Conservation (phyloP, 2,888 invertebrate species). For the Dastarcus helophoroides region DNA sequence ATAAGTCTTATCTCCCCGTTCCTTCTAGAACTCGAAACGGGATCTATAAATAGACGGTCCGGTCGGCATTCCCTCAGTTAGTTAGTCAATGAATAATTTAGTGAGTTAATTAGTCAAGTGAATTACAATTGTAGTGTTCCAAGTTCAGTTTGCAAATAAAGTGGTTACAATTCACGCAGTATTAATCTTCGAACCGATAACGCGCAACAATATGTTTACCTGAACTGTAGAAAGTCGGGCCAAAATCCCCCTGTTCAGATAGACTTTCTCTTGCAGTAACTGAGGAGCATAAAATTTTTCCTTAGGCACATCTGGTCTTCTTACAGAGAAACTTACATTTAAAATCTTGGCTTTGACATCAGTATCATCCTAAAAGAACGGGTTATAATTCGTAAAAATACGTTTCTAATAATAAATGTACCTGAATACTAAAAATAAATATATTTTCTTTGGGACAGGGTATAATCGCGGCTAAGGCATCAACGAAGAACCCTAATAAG, state of each 20-base stretch:
- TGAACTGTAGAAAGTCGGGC: constrained; percentile 81
- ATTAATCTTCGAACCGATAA: too few relatives aligned
- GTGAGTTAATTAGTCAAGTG: too few relatives aligned
- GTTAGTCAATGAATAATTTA: too few relatives aligned
- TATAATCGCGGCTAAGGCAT: constrained; percentile 83
- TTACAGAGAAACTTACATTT: constrained; percentile 89
- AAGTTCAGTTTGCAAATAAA: too few relatives aligned
- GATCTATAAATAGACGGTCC: too few relatives aligned
- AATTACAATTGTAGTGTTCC: too few relatives aligned
- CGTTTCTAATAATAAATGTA: constrained; percentile 2
- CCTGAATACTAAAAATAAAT: constrained; percentile 81
- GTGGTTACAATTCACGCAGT: too few relatives aligned
- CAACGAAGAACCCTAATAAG: constrained; percentile 73
- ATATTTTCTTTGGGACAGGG: constrained; percentile 89
- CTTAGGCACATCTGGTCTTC: constrained; percentile 64
- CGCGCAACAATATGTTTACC: too few relatives aligned
- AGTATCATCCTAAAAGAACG: constrained; percentile 60
- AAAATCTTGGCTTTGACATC: constrained; percentile 78
- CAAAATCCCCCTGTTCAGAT: constrained; percentile 77
- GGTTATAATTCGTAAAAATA: constrained; percentile 2
- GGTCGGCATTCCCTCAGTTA: too few relatives aligned
- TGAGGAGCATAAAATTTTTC: constrained; percentile 78
- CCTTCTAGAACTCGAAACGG: too few relatives aligned
- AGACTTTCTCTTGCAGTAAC: constrained; percentile 86
- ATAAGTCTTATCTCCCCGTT: too few relatives aligned